Evolutionary conservation across 2,797 vertebrate genomes (phyloP).

Genomic region (Arnoldichthys spilopterus): DNA sequence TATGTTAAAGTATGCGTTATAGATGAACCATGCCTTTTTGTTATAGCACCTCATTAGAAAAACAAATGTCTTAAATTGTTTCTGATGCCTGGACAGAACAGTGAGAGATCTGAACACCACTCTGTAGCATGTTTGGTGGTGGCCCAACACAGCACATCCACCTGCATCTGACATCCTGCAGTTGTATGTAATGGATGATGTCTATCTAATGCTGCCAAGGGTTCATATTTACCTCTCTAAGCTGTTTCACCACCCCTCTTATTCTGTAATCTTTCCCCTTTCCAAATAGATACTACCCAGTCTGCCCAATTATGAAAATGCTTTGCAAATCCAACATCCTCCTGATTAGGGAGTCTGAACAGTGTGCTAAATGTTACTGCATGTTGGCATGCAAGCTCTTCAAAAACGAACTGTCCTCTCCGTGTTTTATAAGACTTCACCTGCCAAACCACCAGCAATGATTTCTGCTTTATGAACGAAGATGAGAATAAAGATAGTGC

Average conservation of each 20-base stretch:
- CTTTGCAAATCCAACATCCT: not conserved
- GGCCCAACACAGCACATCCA: not conserved
- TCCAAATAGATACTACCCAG: not conserved
- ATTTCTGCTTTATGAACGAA: slow-evolving; percentile 61
- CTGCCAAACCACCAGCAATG: slow-evolving; percentile 51
- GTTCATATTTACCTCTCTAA: slow-evolving; percentile 3
- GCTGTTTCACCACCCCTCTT: not conserved
- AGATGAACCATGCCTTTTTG: no score
- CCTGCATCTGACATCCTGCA: not conserved
- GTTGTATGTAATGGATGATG: not conserved
- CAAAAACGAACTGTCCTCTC: not conserved
- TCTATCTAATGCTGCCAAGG: not conserved
- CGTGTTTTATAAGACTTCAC: slow-evolving; percentile 16
- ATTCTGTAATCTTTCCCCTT: not conserved
- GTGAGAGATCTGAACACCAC: not conserved
- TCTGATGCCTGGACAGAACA: not conserved
- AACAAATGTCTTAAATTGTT: no score
- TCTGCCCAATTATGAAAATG: not conserved
- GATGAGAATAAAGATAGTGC: slow-evolving; percentile 65
- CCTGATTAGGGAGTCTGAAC: not conserved
- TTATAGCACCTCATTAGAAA: no score
- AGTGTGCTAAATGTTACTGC: not conserved
- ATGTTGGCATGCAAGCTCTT: not conserved
- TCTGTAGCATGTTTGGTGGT: slow-evolving; percentile 9
- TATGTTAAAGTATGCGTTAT: no score